Base-by-base conservation (phyloP, 2,113 vertebrate genomes). In the Proteles cristata region DNA sequence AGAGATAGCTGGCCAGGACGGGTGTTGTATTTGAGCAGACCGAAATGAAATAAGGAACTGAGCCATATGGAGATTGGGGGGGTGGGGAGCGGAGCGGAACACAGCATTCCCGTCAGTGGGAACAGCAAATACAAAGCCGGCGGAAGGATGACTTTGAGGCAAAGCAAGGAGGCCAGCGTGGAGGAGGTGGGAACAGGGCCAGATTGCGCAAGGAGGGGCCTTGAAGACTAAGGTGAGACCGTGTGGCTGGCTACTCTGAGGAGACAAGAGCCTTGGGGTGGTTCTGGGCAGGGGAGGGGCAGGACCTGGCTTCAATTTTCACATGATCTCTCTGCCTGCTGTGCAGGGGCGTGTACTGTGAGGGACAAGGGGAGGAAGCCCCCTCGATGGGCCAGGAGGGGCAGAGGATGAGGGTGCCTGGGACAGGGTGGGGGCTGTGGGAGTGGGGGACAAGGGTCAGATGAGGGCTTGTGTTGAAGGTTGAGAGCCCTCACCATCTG, bases 331-430 rank as follows among this genome's bases (percentile, higher is more conserved):
- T 68, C 93, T 43, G 33, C 21, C 80, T 76, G 48, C 74, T 61
- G 14, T 45, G 26, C 2, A 0, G 7, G 45, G n/a, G 66, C 66
- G 76, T 5, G 48, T 73, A 43, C 3, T 33, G 16, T 8, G 23
- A 33, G 45, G 53, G 48, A 25, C 19, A 28, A 11, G n/a, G 61
- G 26, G 43, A 45, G 48, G 61, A 81, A 58, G 48, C 14, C 33
- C 33, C 48, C 1, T 6, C 14, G 0, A 15, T 14, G 45, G 6
- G 26, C 14, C 28, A 26, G 68, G 50, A 0, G 3, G 68, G 50
- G 50, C 1, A 7, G 61, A 43, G 68, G 74, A 53, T 28, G 66
- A 25, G 12, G 43, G 50, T 71, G 43, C 25, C 31, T 88, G 55
- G 76, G 50, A 55, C 1, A 23, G 66, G n/a, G 5, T 31, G 35